Conservation (phyloP, 2,113 vertebrate genomes). For the Calyptommatus sinebrachiatus region DNA sequence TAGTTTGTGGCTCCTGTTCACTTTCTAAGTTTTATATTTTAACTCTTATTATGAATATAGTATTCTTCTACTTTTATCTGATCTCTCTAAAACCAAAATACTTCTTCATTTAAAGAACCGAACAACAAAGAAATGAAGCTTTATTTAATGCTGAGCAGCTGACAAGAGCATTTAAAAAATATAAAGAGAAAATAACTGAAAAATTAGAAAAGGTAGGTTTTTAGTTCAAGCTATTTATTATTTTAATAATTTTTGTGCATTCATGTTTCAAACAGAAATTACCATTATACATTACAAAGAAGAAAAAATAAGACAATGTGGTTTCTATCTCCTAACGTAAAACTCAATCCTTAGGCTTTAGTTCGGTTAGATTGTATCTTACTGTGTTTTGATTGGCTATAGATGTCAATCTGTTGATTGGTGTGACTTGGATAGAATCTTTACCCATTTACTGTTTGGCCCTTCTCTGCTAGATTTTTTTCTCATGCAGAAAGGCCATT, state of each 20-base stretch:
- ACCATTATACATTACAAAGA: background rate
- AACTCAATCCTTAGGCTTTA: too few relatives aligned
- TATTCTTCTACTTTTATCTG: background rate
- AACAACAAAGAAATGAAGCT: constrained; percentile 90
- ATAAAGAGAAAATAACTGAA: constrained; percentile 78
- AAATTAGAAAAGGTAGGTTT: constrained; percentile 80
- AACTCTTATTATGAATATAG: constrained; percentile 6
- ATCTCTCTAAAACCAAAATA: constrained; percentile 24
- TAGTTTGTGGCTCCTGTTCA: background rate
- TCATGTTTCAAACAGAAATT: background rate
- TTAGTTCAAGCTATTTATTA: background rate
- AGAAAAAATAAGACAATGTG: background rate
- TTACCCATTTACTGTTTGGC: too few relatives aligned
- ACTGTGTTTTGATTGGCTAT: too few relatives aligned
- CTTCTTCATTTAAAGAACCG: constrained; percentile 76
- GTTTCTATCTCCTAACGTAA: background rate
- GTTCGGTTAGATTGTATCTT: too few relatives aligned
- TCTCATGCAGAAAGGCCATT: too few relatives aligned
- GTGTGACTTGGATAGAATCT: too few relatives aligned
- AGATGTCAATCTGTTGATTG: too few relatives aligned
- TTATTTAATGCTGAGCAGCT: constrained; percentile 84
- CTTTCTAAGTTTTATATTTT: background rate
- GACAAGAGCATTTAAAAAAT: constrained; percentile 83
- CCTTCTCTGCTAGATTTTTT: too few relatives aligned
- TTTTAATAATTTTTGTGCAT: background rate